Evolutionary conservation across 1,140 invertebrate species (phyloP).

Genomic region (Nephotettix cincticeps): DNA sequence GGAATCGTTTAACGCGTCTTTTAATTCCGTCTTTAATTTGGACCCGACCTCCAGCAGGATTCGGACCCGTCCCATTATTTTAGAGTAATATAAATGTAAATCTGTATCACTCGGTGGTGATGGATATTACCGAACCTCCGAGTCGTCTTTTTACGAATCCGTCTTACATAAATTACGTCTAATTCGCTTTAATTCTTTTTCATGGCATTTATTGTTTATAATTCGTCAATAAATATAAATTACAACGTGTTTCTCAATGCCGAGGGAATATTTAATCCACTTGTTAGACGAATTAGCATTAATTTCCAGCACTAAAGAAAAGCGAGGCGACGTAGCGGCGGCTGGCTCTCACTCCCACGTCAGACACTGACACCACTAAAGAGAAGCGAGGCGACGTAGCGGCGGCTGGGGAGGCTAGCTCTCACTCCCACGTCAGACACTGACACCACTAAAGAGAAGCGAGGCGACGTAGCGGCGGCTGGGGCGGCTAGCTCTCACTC

Average conservation of each 20-base stretch:
- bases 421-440: too few relatives aligned
- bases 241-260: neutral
- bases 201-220: constrained; percentile 18
- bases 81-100: constrained; percentile 19
- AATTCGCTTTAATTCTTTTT: constrained; percentile 13
- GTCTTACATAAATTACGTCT: neutral
- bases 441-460: too few relatives aligned
- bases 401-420: too few relatives aligned
- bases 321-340: too few relatives aligned
- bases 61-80: constrained; percentile 1
- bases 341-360: too few relatives aligned
- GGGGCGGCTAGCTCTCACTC: too few relatives aligned
- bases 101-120: constrained; percentile 8
- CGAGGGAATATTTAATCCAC: constrained; percentile 9
- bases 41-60: neutral
- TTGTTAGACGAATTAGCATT: constrained; percentile 13
- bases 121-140: neutral
- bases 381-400: too few relatives aligned
- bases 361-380: too few relatives aligned
- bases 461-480: too few relatives aligned
- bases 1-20: constrained; percentile 10
- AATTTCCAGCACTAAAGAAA: neutral
- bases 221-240: constrained; percentile 18
- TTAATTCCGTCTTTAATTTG: constrained; percentile 21
- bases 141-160: neutral